phyloP scores from a whole-genome alignment of 1,140 invertebrate genomes.

The Trachymyrmex septentrionalis region DNA sequence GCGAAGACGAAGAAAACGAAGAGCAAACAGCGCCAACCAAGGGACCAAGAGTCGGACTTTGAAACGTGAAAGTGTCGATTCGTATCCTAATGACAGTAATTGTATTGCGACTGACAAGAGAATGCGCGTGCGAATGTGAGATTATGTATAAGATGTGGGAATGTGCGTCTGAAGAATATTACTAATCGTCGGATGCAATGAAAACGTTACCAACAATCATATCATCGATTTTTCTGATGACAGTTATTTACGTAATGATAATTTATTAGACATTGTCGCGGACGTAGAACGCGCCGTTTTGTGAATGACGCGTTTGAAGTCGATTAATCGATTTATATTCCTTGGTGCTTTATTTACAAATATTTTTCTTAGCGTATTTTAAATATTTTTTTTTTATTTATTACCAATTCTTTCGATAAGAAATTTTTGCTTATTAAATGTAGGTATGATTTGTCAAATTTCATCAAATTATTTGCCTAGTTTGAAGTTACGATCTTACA shows the following conservation, averaged over 20 bases:
- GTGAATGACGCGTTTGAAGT: conserved; percentile 20
- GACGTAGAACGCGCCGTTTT: conserved; percentile 23
- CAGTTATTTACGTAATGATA: conserved; percentile 39
- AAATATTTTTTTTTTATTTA: conserved; percentile 39
- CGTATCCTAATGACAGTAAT: conserved; percentile 38
- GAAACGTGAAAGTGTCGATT: conserved; percentile 66
- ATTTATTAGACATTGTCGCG: conserved; percentile 52
- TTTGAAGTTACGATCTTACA: conserved; percentile 11
- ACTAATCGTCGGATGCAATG: conserved; percentile 39
- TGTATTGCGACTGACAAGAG: conserved; percentile 29
- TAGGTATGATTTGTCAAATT: not conserved
- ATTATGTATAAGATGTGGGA: not conserved
- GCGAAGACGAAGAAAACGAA: conserved; percentile 80
- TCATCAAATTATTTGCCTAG: not conserved
- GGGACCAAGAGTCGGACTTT: conserved; percentile 62
- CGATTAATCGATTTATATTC: conserved; percentile 18
- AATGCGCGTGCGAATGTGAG: conserved; percentile 16
- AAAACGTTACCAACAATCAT: conserved; percentile 68
- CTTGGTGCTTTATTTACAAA: conserved; percentile 45
- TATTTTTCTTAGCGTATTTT: conserved; percentile 29
- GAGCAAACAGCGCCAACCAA: conserved; percentile 74
- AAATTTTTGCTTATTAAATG: conserved; percentile 1
- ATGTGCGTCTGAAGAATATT: not conserved
- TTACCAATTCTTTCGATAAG: conserved; percentile 12
- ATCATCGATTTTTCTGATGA: conserved; percentile 62